These are phyloP conservation scores for Agelaius tricolor DNA, from an alignment of 2,113 vertebrate species.

Conservation along the genomic window DNA sequence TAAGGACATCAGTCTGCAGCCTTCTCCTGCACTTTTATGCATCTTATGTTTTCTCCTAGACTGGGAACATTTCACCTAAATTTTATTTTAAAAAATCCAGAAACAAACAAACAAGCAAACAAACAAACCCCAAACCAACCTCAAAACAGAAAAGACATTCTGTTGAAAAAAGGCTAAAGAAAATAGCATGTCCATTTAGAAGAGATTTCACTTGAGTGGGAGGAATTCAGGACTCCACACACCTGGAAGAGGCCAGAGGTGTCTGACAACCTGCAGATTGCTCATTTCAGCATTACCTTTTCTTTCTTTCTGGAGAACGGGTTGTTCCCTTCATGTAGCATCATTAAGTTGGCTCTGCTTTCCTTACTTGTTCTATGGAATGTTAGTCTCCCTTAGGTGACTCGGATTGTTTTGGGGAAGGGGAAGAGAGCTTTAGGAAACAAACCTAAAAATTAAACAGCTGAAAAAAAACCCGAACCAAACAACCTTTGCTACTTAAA, in stretches of 20 bases:
- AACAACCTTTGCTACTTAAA: background rate
- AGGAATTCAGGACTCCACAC: background rate
- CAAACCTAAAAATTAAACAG: background rate
- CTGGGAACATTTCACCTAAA: background rate
- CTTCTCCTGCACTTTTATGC: background rate
- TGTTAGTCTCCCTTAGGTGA: background rate
- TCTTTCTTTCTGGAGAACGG: background rate
- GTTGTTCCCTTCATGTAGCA: background rate
- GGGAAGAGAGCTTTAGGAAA: background rate
- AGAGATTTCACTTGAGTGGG: background rate
- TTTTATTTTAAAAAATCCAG: background rate
- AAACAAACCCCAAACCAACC: background rate
- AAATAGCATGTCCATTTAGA: background rate
- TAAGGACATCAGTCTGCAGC: background rate
- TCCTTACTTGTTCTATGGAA: background rate
- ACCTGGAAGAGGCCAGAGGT: background rate
- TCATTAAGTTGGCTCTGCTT: background rate
- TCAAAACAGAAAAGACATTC: background rate
- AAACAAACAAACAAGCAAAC: background rate
- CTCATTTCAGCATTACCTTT: background rate
- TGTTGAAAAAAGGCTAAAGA: background rate
- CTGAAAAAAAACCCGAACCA: background rate
- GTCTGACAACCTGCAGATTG: background rate
- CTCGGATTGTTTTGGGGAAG: background rate
- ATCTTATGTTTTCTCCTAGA: background rate